Conservation (phyloP, 2,888 invertebrate genomes). For the Caradrina kadenii region DNA sequence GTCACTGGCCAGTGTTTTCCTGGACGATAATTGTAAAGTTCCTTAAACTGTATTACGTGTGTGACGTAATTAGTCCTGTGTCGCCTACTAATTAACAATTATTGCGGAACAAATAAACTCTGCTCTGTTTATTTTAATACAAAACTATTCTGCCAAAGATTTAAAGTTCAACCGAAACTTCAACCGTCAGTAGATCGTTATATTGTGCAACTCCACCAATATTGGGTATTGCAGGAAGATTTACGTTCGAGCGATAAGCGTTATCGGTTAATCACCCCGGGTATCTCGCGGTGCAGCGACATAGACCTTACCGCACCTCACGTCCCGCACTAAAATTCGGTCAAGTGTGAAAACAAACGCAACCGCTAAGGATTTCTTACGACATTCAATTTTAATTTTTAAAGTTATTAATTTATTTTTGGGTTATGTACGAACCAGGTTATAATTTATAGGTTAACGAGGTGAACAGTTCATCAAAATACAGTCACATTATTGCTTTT, state of each 20-base stretch:
- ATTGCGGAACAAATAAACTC: slow-evolving; percentile 37
- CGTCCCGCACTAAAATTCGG: slow-evolving; percentile 51
- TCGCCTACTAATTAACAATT: slow-evolving; percentile 51
- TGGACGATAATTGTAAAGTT: slow-evolving; percentile 60
- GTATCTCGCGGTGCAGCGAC: slow-evolving; percentile 75
- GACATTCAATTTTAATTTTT: slow-evolving; percentile 1
- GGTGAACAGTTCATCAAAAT: slow-evolving; percentile 9
- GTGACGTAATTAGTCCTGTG: slow-evolving; percentile 55
- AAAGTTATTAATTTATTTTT: not conserved
- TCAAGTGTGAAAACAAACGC: slow-evolving; percentile 54
- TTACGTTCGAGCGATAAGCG: slow-evolving; percentile 72
- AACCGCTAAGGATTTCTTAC: slow-evolving; percentile 23
- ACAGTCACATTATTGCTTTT: slow-evolving; percentile 20
- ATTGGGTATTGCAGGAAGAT: slow-evolving; percentile 73
- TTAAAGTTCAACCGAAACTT: not conserved
- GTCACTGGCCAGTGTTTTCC: slow-evolving; percentile 54
- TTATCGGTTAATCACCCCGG: slow-evolving; percentile 85
- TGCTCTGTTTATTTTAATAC: slow-evolving; percentile 29
- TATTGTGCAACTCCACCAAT: slow-evolving; percentile 67
- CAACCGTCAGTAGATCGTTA: slow-evolving; percentile 42
- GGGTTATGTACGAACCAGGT: not conserved
- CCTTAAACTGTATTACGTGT: slow-evolving; percentile 59
- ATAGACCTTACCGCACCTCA: slow-evolving; percentile 76
- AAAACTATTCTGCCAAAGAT: slow-evolving; percentile 17
- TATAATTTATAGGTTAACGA: slow-evolving; percentile 2